Conservation (phyloP, 2,113 vertebrate genomes). For the Anas platyrhynchos region DNA sequence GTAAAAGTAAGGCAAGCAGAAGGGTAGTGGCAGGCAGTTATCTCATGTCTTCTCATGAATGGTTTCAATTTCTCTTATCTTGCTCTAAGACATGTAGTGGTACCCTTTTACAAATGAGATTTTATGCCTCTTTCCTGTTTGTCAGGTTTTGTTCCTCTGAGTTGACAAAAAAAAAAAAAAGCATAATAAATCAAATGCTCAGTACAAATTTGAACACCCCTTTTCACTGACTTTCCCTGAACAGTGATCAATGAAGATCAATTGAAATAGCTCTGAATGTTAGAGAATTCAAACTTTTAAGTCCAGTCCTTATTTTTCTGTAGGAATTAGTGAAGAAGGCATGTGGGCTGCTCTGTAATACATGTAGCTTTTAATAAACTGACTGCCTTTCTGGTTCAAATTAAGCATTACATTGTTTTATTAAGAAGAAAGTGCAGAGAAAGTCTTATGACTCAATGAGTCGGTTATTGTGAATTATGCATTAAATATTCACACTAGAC, state of each 20-base stretch:
- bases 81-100: background rate
- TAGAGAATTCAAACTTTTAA: background rate
- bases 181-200: background rate
- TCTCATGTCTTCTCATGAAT: background rate
- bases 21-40: background rate
- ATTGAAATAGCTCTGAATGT: background rate
- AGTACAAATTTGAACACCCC: background rate
- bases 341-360: background rate
- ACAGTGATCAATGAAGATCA: background rate
- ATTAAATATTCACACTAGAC: background rate
- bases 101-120: background rate
- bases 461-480: background rate
- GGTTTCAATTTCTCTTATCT: background rate
- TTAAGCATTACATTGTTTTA: background rate
- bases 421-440: background rate
- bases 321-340: background rate
- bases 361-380: background rate
- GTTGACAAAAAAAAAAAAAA: background rate
- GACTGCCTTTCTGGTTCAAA: background rate
- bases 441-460: background rate
- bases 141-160: background rate
- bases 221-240: background rate
- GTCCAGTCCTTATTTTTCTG: background rate
- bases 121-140: background rate
- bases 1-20: background rate